These are phyloP conservation scores for Meleagris gallopavo DNA, from an alignment of 2,113 vertebrate species.

Conservation along the genomic window DNA sequence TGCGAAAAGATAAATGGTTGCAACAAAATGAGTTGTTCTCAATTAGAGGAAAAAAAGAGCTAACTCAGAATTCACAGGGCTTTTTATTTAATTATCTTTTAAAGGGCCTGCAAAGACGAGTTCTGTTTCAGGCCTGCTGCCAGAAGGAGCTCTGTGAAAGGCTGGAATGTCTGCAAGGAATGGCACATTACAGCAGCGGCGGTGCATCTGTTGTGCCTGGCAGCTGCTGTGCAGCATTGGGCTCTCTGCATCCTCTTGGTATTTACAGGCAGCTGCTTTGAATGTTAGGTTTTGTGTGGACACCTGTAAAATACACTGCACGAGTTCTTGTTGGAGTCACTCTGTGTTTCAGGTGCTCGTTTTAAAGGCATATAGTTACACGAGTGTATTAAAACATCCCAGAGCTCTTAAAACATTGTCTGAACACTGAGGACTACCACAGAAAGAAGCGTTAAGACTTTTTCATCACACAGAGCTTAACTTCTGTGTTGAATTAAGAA, in stretches of 20 bases:
- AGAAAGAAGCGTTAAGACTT: constrained; percentile 12
- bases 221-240: constrained; percentile 55
- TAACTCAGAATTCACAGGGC: not conserved
- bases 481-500: not conserved
- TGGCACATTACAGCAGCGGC: not conserved
- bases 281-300: not conserved
- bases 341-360: not conserved
- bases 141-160: constrained; percentile 44
- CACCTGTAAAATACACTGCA: not conserved
- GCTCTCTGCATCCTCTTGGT: not conserved
- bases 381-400: not conserved
- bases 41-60: not conserved
- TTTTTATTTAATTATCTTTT: not conserved
- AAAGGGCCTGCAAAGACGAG: constrained; percentile 21
- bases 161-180: constrained; percentile 59
- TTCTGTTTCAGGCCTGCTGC: constrained; percentile 35
- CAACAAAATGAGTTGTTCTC: not conserved
- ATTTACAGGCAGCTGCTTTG: not conserved
- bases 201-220: constrained; percentile 42
- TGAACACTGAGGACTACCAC: not conserved
- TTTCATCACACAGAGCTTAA: not conserved
- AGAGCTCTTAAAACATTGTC: constrained; percentile 11
- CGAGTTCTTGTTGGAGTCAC: not conserved
- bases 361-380: not conserved
- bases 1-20: not conserved